Conservation (phyloP, 2,797 vertebrate genomes). For the Enteromius fasciolatus region DNA sequence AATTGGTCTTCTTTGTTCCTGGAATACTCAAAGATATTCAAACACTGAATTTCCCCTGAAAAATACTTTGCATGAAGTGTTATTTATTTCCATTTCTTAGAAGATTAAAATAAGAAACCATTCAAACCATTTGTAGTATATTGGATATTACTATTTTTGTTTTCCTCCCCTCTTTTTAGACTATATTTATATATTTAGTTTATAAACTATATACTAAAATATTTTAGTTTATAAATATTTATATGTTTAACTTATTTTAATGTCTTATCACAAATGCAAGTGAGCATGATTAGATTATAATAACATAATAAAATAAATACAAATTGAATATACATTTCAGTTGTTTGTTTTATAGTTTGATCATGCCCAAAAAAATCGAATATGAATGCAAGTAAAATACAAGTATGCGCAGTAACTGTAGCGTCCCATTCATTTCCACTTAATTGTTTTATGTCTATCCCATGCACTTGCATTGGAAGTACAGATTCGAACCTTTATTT, state of each 20-base stretch:
- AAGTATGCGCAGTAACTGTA: not conserved
- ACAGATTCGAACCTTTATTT: not conserved
- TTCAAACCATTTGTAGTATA: not conserved
- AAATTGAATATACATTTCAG: not conserved
- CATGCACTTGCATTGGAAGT: not conserved
- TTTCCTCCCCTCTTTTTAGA: not conserved
- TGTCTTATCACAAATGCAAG: not conserved
- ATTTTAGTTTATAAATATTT: not conserved
- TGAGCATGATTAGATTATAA: not conserved
- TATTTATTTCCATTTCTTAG: not conserved
- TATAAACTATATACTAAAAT: too few relatives aligned
- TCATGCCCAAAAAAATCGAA: not conserved
- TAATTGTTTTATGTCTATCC: not conserved
- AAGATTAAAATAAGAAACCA: constrained; percentile 1
- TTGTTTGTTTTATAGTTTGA: not conserved
- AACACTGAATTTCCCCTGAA: not conserved
- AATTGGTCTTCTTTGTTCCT: constrained; percentile 44
- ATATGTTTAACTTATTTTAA: not conserved
- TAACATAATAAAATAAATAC: not conserved
- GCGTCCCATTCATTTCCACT: not conserved
- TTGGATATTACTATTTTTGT: not conserved
- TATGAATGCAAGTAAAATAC: not conserved
- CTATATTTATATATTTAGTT: not conserved
- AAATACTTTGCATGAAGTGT: not conserved
- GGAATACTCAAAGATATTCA: constrained; percentile 34